Evolutionary conservation across 2,888 invertebrate species (phyloP).

Genomic region (Phaedon cochleariae): DNA sequence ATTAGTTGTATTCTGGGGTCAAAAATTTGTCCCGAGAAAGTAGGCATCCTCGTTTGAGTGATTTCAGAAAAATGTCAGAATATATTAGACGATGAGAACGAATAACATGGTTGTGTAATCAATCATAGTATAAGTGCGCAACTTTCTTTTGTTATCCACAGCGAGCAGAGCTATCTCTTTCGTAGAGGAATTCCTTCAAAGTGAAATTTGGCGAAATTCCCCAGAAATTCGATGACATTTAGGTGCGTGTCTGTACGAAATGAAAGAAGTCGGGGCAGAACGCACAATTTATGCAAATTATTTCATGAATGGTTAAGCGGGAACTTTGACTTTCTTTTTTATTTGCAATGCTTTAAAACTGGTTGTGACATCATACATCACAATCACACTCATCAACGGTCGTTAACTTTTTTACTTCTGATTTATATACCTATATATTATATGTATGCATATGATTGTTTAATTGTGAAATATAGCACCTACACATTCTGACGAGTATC

Average conservation of each 20-base stretch:
- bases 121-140: neutral
- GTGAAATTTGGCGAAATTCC: constrained; percentile 1
- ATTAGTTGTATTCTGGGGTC: too few species aligned
- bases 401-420: constrained; percentile 15
- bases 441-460: neutral
- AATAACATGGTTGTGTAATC: neutral
- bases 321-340: neutral
- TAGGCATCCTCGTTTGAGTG: too few species aligned
- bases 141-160: neutral
- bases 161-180: neutral
- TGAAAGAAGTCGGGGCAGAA: neutral
- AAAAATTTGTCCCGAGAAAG: too few species aligned
- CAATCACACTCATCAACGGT: constrained; percentile 13
- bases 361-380: constrained; percentile 20
- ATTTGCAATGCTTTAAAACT: constrained; percentile 7
- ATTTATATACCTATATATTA: too few species aligned
- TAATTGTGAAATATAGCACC: neutral
- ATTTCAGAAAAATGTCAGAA: too few species aligned
- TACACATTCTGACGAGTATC: too few species aligned
- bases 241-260: neutral
- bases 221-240: neutral
- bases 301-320: neutral
- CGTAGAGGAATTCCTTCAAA: neutral
- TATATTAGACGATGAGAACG: too few species aligned
- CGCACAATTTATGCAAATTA: constrained; percentile 3